phyloP scores from a whole-genome alignment of 1,140 invertebrate genomes.

The Calycopis cecrops region DNA sequence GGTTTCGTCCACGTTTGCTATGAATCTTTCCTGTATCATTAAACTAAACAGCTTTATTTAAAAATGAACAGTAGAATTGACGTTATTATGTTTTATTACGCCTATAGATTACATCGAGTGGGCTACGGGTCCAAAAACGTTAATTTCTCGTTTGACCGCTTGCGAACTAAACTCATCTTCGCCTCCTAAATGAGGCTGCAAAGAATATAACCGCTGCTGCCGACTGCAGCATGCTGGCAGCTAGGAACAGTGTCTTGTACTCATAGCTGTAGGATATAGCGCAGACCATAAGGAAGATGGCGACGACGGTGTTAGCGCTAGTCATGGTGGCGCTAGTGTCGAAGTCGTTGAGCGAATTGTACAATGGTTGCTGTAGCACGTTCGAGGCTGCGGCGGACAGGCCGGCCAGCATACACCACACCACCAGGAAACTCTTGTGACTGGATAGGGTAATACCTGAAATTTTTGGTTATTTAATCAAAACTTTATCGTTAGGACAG shows the following conservation, averaged over 20 bases:
- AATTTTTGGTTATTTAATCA: too few relatives aligned
- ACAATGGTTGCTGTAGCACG: slow-evolving; percentile 55
- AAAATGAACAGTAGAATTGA: too few relatives aligned
- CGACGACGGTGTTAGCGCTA: slow-evolving; percentile 51
- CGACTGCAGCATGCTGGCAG: slow-evolving; percentile 51
- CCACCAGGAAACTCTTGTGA: slow-evolving; percentile 48
- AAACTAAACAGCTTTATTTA: too few relatives aligned
- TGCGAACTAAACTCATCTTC: slow-evolving; percentile 29
- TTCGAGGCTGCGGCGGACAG: slow-evolving; percentile 50
- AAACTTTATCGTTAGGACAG: too few relatives aligned
- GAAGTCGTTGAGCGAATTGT: slow-evolving; percentile 63
- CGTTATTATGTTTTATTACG: too few relatives aligned
- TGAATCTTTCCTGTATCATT: too few relatives aligned
- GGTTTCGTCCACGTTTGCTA: too few relatives aligned
- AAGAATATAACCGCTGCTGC: slow-evolving; percentile 51
- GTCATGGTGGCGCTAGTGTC: slow-evolving; percentile 60
- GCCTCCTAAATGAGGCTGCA: slow-evolving; percentile 50
- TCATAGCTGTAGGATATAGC: slow-evolving; percentile 52
- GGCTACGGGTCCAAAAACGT: too few relatives aligned
- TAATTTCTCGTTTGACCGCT: too few relatives aligned
- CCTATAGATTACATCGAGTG: too few relatives aligned
- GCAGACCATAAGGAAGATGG: slow-evolving; percentile 49
- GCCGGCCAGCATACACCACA: slow-evolving; percentile 62
- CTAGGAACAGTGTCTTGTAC: slow-evolving; percentile 59
- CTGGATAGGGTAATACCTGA: slow-evolving; percentile 57